A percentile compares a stretch with the other conserved stretches of the same genome.
Evolutionary conservation across 2,797 vertebrate genomes (phyloP).

Genomic region (Martes flavigula): DNA sequence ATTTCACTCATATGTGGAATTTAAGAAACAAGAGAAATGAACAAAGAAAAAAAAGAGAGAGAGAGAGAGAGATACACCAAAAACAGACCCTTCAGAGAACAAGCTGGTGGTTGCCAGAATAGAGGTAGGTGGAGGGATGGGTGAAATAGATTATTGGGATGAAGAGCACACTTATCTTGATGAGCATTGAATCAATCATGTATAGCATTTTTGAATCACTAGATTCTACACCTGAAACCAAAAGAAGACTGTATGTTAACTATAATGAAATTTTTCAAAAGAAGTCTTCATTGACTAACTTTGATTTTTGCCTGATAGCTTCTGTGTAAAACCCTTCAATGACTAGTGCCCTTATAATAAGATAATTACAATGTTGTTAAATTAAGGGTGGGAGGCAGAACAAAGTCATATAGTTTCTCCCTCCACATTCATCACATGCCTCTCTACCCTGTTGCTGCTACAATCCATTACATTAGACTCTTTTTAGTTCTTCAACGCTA

Average conservation of each 20-base stretch:
- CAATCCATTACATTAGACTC: rapidly evolving
- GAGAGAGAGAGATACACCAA: neutral
- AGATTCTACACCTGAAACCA: neutral
- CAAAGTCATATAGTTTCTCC: neutral
- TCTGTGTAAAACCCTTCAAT: neutral
- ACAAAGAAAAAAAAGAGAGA: neutral
- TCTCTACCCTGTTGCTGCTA: neutral
- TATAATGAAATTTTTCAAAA: neutral
- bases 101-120: neutral
- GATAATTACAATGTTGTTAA: neutral
- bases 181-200: neutral
- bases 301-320: neutral
- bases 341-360: neutral
- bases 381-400: neutral
- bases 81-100: neutral
- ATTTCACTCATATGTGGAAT: neutral
- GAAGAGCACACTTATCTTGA: neutral
- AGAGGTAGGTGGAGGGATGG: neutral
- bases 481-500: neutral
- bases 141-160: neutral
- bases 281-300: neutral
- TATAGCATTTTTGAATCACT: neutral
- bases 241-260: neutral
- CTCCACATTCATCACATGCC: neutral
- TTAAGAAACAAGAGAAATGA: neutral